Base-by-base conservation (phyloP, 2,888 invertebrate genomes). In the Pandemis corylana region DNA sequence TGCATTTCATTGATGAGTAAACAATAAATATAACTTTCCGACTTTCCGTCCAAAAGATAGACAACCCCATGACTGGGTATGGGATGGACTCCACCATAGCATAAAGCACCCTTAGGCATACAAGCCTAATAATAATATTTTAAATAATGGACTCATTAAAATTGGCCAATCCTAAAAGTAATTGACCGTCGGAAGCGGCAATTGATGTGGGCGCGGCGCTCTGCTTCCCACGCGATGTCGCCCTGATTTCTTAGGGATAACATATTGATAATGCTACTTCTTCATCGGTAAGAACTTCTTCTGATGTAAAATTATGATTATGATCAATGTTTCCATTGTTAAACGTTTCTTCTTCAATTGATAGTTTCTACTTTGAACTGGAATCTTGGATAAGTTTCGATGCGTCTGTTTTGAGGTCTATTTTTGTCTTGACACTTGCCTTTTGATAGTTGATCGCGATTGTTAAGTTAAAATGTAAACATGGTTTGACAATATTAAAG, bases 221-320 rank as follows among this genome's bases (percentile, higher is more conserved):
- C 87, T 77, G 83, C 86, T 90, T 90, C 90, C 86, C 90, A 90
- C 90, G 89, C 76, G 69, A 56, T 68, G 68, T 12, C 59, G 51
- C 41, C 44, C 67, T 68, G 44, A 20, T 56, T 64, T 59, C 28
- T 7, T 63, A 46, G 71, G 49, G 64, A n/a, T 51, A 51, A 15
- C 53, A 41, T 10, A 15, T 49, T 46, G 46, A 46, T 46, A 46
- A 12, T 46, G 46, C 46, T 46, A 12, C 46, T 46, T 46, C 12
- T 46, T 46, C 12, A 46, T 12, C 10, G 12, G 12, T 12, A 12
- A 5, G 46, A 12, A 12, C 46, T 12, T 46, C 4, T 9, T 51
- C 51, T 51, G n/a, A 51, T 13, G 13, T 51, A 51, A 51, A 6
- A 13, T 51, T n/a, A 6, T 13, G 13, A 13, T 51, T 51, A 1